phyloP scores from a whole-genome alignment of 2,797 vertebrate genomes.

The Etheostoma perlongum region DNA sequence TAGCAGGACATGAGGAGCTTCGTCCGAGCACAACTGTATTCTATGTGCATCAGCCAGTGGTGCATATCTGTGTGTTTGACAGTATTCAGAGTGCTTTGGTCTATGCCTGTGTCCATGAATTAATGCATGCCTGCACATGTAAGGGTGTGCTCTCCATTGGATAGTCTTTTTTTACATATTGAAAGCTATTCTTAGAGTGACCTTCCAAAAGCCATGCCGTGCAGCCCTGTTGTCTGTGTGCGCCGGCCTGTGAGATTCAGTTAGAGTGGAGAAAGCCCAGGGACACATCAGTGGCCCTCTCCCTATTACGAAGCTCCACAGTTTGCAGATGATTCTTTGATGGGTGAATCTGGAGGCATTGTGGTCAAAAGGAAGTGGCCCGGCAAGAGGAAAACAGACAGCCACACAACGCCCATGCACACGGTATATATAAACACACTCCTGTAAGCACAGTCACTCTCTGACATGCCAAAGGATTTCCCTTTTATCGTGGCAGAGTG shows the following conservation, averaged over 20 bases:
- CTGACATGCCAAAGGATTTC: constrained; percentile 41
- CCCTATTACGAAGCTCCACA: constrained; percentile 64
- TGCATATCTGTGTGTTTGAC: constrained; percentile 22
- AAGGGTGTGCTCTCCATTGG: constrained; percentile 33
- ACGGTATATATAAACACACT: constrained; percentile 19
- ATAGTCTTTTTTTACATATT: constrained; percentile 43
- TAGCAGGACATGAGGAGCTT: constrained; percentile 32
- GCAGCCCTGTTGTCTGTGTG: constrained; percentile 78
- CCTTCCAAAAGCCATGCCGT: constrained; percentile 76
- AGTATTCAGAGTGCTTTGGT: constrained; percentile 40
- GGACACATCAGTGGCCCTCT: constrained; percentile 76
- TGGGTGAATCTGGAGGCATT: constrained; percentile 68
- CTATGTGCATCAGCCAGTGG: constrained; percentile 16
- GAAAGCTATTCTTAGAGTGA: constrained; percentile 83
- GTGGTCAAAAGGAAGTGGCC: constrained; percentile 55
- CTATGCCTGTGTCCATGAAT: constrained; percentile 49
- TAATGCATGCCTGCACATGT: constrained; percentile 68
- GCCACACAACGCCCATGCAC: constrained; percentile 21
- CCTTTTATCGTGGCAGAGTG: constrained; percentile 39
- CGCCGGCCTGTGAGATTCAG: constrained; percentile 78
- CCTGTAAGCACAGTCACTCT: constrained; percentile 11
- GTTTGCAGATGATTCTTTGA: constrained; percentile 76
- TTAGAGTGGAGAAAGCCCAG: constrained; percentile 75
- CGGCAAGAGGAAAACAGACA: constrained; percentile 34
- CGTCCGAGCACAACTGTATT: constrained; percentile 38